These are phyloP conservation scores for Gephyroberyx darwinii DNA, from an alignment of 2,797 vertebrate species.

Conservation along the genomic window DNA sequence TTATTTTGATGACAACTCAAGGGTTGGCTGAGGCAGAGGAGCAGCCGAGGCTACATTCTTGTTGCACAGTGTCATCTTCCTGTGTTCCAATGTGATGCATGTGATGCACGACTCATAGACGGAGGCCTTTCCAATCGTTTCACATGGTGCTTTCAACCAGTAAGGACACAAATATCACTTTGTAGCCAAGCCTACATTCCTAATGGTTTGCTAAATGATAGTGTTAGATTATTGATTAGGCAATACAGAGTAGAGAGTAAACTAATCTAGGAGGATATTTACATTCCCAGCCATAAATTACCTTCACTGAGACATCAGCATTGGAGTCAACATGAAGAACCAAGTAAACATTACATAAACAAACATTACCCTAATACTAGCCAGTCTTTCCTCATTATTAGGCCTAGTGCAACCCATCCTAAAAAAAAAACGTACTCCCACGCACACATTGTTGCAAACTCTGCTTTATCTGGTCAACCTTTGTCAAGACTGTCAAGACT, in stretches of 20 bases:
- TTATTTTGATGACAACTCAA: slow-evolving; percentile 53
- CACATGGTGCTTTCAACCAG: slow-evolving; percentile 32
- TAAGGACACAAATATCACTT: slow-evolving; percentile 31
- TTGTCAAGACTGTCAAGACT: too few relatives aligned
- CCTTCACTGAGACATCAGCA: slow-evolving; percentile 45
- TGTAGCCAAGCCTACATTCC: slow-evolving; percentile 26
- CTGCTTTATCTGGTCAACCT: too few relatives aligned
- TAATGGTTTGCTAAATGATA: slow-evolving; percentile 35
- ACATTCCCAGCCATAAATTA: slow-evolving; percentile 22
- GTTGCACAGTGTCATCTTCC: slow-evolving; percentile 59
- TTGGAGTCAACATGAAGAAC: slow-evolving; percentile 17
- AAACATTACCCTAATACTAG: slow-evolving; percentile 16
- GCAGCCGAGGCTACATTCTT: slow-evolving; percentile 60
- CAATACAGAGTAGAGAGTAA: slow-evolving; percentile 32
- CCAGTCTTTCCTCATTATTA: slow-evolving; percentile 43
- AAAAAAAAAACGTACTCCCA: neutral
- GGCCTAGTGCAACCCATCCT: slow-evolving; percentile 49
- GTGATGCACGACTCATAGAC: slow-evolving; percentile 53
- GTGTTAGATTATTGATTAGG: slow-evolving; percentile 32
- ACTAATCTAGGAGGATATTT: slow-evolving; percentile 37
- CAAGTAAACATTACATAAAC: slow-evolving; percentile 20
- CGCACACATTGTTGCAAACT: too few relatives aligned
- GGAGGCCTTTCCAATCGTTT: slow-evolving; percentile 34
- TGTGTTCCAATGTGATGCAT: slow-evolving; percentile 56
- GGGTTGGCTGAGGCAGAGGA: slow-evolving; percentile 50